These are phyloP conservation scores for Mactra quadrangularis DNA, from an alignment of 1,140 invertebrate genomes.

Conservation along the genomic window DNA sequence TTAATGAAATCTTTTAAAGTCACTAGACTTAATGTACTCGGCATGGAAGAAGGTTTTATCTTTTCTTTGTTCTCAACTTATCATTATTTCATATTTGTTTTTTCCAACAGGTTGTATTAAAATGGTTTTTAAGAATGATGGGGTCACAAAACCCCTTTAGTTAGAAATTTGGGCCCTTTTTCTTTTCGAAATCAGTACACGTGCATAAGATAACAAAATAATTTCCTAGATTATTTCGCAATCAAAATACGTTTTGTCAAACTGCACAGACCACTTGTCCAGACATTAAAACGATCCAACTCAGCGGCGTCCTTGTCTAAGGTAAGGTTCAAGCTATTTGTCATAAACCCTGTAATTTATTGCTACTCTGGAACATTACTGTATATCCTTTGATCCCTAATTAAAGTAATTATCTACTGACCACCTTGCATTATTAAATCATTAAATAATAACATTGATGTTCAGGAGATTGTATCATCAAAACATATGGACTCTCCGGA, in stretches of 20 bases:
- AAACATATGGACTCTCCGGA: conserved; percentile 2
- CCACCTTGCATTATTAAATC: too few species aligned
- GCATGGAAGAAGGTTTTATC: background rate
- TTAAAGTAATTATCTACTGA: background rate
- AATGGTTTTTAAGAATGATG: background rate
- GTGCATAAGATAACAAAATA: too few species aligned
- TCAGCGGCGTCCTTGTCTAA: too few species aligned
- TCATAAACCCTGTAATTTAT: too few species aligned
- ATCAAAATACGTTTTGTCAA: too few species aligned
- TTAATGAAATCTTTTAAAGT: conserved; percentile 47
- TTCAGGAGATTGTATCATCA: background rate
- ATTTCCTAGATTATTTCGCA: too few species aligned
- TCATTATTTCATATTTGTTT: conserved; percentile 34
- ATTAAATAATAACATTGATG: conserved; percentile 28
- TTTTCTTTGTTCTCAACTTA: background rate
- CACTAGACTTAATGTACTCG: background rate
- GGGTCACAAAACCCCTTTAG: too few species aligned
- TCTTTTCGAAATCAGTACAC: too few species aligned
- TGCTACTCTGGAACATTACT: background rate
- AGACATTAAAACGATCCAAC: too few species aligned
- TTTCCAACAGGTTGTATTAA: background rate
- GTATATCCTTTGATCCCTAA: conserved; percentile 4
- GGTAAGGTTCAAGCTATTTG: too few species aligned
- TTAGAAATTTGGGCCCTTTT: too few species aligned
- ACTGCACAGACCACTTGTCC: too few species aligned